phyloP scores from a whole-genome alignment of 2,797 vertebrate genomes.

The Sciurus vulgaris region DNA sequence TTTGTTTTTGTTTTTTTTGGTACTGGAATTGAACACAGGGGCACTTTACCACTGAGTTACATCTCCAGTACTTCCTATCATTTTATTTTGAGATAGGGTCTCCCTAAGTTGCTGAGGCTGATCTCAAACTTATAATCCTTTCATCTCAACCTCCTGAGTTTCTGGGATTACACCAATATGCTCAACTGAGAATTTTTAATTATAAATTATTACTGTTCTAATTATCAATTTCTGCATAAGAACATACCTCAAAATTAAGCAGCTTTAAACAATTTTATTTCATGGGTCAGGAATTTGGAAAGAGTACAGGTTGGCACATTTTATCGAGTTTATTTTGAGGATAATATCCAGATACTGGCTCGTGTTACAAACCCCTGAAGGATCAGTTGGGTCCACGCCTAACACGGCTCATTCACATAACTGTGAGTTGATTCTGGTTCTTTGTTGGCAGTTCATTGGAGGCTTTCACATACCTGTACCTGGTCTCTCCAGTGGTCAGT shows the following conservation, averaged over 20 bases:
- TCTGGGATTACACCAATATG: too few species aligned
- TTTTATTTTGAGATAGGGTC: too few species aligned
- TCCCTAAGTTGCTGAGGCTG: too few species aligned
- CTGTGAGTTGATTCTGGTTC: neutral
- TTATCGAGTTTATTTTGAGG: neutral
- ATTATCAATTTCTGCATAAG: neutral
- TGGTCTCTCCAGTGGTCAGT: neutral
- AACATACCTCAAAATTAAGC: neutral
- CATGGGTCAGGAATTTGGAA: neutral
- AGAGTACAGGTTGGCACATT: neutral
- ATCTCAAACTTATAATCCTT: too few species aligned
- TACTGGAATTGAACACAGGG: too few species aligned
- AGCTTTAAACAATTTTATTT: slow-evolving; percentile 13
- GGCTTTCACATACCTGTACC: neutral
- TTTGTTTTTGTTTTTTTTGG: too few species aligned
- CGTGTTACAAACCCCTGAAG: neutral
- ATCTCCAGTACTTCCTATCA: too few species aligned
- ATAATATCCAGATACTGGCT: neutral
- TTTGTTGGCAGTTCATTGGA: neutral
- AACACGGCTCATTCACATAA: neutral
- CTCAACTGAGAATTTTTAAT: neutral
- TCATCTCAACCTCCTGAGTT: too few species aligned
- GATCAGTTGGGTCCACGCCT: neutral
- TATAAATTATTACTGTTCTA: neutral
- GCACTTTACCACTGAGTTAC: too few species aligned